Base-by-base conservation (phyloP, 2,888 invertebrate genomes). In the Mechanitis messenoides region DNA sequence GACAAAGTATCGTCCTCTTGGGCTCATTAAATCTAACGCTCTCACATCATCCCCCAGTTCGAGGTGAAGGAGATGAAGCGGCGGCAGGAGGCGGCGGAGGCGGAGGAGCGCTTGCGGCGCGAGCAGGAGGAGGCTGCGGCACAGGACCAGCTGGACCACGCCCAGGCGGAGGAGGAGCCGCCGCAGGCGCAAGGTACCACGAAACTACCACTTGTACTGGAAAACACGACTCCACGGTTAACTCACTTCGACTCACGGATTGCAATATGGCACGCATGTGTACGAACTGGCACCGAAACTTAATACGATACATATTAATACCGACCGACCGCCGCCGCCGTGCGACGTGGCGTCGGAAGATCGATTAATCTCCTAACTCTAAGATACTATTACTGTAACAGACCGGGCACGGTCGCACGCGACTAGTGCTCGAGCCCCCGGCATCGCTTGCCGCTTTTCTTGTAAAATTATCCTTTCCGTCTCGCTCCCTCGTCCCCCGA, bases 41-140 rank as follows among this genome's bases (percentile, higher is more conserved):
- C 11, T n/a, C 7, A 31, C n/a, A 47, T 47, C 2, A 47, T 31
- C 9, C 9, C 9, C 55, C 59, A 98, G 98, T 98, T 96, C 92
- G 98, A 98, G 92, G 93, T 98, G 91, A 97, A 97, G 90, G 98
- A 99, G 91, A 93, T 97, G 91, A 96, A 96, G 90, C 93, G 96
- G 76, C 93, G 95, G 69, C 95, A 96, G 83, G 96, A 96, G 78
- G 94, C 95, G 69, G 95, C 95, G 45, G 95, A 96, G 76, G 94
- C 95, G 72, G 95, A 95, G 0, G 95, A 95, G 81, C 92, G 95
- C 67, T 93, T 94, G 72, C 91, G 93, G 68, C 91, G 92, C 69
- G 93, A 93, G 74, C 91, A 92, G 0, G 90, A 91, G 53, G 91
- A 90, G 0, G 91, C 89, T 63, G 87, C 89, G 1, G 83, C 79